Percentiles rank a stretch among this genome's conserved stretches.
These are phyloP conservation scores for Calcarius ornatus DNA, from an alignment of 2,113 vertebrate species.

Conservation along the genomic window DNA sequence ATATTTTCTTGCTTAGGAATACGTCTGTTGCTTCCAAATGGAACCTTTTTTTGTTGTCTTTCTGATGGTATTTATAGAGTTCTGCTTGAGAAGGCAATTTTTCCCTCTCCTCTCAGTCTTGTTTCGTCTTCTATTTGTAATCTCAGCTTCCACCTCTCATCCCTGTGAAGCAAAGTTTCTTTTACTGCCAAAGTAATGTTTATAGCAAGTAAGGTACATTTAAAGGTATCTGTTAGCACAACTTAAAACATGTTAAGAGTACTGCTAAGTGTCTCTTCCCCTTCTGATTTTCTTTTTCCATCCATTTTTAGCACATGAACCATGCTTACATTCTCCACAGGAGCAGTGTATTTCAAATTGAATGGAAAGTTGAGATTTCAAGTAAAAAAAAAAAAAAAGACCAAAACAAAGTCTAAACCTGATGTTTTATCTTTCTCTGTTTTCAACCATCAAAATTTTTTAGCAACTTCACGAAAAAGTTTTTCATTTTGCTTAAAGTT, in stretches of 20 bases:
- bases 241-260: constrained; percentile 6
- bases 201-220: constrained; percentile 39
- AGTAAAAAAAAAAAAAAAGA: background rate
- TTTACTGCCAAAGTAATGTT: constrained; percentile 22
- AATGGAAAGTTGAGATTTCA: background rate
- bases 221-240: constrained; percentile 26
- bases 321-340: background rate
- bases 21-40: constrained; percentile 52
- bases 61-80: constrained; percentile 9
- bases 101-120: background rate
- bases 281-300: constrained; percentile 28
- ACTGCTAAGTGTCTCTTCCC: background rate
- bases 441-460: background rate
- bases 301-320: constrained; percentile 19
- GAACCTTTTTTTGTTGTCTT: constrained; percentile 10
- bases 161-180: constrained; percentile 13
- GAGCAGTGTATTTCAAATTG: background rate
- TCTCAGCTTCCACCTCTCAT: background rate
- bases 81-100: background rate
- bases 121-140: constrained; percentile 21
- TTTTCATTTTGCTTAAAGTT: constrained; percentile 18
- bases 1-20: constrained; percentile 10
- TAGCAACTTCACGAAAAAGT: background rate
- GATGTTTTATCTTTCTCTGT: background rate
- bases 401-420: background rate